These are phyloP conservation scores for Tinamus guttatus DNA, from an alignment of 2,113 vertebrate genomes.

Conservation along the genomic window DNA sequence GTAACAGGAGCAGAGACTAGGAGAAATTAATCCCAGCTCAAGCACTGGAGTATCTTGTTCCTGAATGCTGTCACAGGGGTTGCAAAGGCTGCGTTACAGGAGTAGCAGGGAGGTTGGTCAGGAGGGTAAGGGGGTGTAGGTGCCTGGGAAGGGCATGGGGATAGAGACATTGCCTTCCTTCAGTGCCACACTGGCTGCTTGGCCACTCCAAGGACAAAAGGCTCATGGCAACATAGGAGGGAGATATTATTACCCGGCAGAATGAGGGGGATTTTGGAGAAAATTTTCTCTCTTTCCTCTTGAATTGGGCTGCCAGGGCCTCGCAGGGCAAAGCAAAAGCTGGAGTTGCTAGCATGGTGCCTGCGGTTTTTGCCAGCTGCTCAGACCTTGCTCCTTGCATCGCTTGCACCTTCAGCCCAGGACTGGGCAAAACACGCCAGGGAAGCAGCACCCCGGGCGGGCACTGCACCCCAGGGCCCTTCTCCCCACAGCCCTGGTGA, in stretches of 20 bases:
- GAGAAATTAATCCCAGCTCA: background rate
- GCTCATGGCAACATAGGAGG: background rate
- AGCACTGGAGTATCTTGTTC: background rate
- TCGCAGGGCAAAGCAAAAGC: background rate
- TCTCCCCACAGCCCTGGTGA: background rate
- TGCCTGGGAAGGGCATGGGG: background rate
- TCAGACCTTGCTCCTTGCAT: background rate
- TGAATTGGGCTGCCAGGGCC: background rate
- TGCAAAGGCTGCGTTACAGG: background rate
- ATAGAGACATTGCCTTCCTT: background rate
- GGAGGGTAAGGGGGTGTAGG: fast-evolving
- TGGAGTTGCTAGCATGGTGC: background rate
- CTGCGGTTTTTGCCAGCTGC: background rate
- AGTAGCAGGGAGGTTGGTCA: background rate
- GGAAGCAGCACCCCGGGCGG: too few species aligned
- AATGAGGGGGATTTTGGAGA: background rate
- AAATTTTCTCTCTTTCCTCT: background rate
- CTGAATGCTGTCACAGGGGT: fast-evolving
- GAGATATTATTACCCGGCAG: background rate
- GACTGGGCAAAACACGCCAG: background rate
- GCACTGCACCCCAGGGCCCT: background rate
- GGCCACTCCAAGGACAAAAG: background rate
- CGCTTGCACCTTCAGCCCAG: background rate
- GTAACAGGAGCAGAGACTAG: background rate
- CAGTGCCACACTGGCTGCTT: background rate